phyloP scores from a whole-genome alignment of 2,113 vertebrate species.

The Pterocles gutturalis region DNA sequence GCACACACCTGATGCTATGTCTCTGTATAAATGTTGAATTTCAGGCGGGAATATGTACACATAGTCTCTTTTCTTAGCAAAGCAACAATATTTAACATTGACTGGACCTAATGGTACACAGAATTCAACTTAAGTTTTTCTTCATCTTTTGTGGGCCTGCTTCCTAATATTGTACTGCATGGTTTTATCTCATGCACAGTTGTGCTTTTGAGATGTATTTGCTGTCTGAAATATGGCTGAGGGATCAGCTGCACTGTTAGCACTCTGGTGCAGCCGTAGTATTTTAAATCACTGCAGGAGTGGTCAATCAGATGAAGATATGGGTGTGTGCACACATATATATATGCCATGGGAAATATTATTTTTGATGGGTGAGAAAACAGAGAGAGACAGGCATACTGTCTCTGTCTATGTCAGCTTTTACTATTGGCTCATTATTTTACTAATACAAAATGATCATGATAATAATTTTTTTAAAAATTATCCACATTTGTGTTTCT shows the following conservation, averaged over 20 bases:
- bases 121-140: background rate
- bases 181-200: background rate
- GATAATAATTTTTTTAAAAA: too few species aligned
- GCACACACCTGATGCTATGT: background rate
- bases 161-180: background rate
- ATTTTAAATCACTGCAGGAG: background rate
- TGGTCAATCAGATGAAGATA: background rate
- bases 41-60: background rate
- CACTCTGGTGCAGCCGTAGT: background rate
- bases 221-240: background rate
- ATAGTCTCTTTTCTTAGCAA: background rate
- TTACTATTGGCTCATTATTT: background rate
- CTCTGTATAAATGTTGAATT: background rate
- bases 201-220: background rate
- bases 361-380: background rate
- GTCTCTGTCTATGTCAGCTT: background rate
- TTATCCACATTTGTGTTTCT: background rate
- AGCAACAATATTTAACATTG: background rate
- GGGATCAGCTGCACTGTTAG: background rate
- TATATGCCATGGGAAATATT: background rate
- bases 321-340: rapidly evolving
- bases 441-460: background rate
- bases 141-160: background rate
- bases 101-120: background rate
- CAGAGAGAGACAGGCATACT: background rate